phyloP scores from a whole-genome alignment of 2,113 vertebrate genomes.

The Rousettus leschenaultii region DNA sequence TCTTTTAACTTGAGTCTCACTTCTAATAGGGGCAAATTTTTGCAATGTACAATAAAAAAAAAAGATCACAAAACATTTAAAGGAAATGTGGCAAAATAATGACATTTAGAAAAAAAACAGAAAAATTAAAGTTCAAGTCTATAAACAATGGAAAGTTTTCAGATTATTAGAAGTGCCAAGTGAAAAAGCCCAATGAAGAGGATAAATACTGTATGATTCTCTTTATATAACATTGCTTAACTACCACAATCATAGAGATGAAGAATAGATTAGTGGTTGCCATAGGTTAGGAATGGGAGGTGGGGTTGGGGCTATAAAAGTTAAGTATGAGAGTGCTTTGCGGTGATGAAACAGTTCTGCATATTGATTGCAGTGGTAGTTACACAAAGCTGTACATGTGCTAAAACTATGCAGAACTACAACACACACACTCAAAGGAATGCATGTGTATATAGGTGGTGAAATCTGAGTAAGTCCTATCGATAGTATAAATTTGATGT shows the following conservation, averaged over 20 bases:
- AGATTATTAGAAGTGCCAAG: not conserved
- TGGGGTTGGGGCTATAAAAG: not conserved
- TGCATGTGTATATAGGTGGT: not conserved
- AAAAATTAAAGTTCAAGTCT: not conserved
- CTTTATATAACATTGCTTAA: not conserved
- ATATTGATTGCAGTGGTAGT: not conserved
- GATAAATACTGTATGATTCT: not conserved
- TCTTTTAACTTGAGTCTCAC: not conserved
- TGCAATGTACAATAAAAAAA: not conserved
- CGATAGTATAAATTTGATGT: not conserved
- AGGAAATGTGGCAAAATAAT: not conserved
- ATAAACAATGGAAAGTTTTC: not conserved
- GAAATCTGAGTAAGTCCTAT: not conserved
- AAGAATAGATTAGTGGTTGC: not conserved
- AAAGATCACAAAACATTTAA: not conserved
- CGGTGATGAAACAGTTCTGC: not conserved
- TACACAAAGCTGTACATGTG: not conserved
- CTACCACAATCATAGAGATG: not conserved
- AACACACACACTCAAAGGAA: not conserved
- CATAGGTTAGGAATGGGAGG: not conserved
- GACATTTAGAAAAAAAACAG: not conserved
- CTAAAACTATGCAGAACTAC: not conserved
- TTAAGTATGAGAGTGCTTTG: not conserved
- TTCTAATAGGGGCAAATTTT: not conserved
- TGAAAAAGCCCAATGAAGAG: not conserved